Conservation (phyloP, 2,113 vertebrate genomes). For the Aphelocoma coerulescens region DNA sequence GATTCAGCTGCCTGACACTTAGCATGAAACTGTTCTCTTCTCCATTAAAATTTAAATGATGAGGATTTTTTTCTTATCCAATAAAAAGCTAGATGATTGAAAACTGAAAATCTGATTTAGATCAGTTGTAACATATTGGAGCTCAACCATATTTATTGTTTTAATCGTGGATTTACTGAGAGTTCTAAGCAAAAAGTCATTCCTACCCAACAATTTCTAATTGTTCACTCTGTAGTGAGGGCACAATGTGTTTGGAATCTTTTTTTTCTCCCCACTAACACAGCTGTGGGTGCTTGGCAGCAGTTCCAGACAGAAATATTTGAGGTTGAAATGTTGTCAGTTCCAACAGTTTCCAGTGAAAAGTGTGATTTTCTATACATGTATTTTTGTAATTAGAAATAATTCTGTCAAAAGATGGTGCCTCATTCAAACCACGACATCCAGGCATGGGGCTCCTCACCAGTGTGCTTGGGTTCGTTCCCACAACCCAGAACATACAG, state of each 20-base stretch:
- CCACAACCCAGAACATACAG: background rate
- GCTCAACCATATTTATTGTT: background rate
- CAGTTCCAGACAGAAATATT: background rate
- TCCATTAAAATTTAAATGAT: accelerated
- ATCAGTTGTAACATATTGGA: background rate
- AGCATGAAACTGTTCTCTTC: background rate
- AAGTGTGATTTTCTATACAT: background rate
- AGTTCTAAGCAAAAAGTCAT: background rate
- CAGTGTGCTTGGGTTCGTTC: background rate
- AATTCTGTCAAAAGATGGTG: background rate
- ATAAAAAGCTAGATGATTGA: background rate
- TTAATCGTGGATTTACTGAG: background rate
- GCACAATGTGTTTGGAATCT: background rate
- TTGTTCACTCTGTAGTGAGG: background rate
- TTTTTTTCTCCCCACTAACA: background rate
- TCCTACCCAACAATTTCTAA: background rate
- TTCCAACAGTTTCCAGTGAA: background rate
- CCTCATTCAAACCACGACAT: background rate
- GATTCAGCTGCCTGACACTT: background rate
- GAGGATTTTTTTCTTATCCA: background rate
- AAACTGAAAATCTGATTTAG: background rate
- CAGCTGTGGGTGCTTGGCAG: background rate
- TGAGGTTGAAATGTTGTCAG: background rate
- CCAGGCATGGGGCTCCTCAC: background rate
- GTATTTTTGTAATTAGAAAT: background rate